Evolutionary conservation across 2,888 invertebrate genomes (phyloP).

Genomic region (Melieria picta): DNA sequence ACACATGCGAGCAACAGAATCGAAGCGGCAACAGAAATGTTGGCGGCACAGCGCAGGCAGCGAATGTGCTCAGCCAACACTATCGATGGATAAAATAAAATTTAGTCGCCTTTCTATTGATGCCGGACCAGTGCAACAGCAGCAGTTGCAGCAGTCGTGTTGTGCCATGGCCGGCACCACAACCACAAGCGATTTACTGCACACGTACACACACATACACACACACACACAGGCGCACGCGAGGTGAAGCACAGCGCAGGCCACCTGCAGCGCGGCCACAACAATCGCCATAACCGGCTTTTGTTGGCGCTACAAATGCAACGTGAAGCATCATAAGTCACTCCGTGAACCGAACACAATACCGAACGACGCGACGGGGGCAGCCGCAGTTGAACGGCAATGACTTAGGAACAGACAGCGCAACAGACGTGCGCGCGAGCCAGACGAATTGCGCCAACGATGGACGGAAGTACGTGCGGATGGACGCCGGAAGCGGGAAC

Average conservation of each 20-base stretch:
- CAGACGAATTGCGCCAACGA: not conserved
- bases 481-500: not conserved
- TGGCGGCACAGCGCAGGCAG: no score
- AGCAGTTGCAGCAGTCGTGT: no score
- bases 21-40: no score
- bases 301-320: not conserved
- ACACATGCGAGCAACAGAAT: no score
- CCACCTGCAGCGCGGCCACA: not conserved
- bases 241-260: not conserved
- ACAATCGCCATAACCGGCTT: not conserved
- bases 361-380: not conserved
- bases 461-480: not conserved
- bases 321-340: conserved; percentile 14
- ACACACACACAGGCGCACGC: not conserved
- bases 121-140: no score
- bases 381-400: no score
- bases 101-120: no score
- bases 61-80: no score
- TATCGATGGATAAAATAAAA: no score
- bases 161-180: no score
- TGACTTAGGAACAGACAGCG: no score
- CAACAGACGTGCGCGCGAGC: not conserved
- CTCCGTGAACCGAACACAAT: not conserved
- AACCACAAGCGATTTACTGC: no score
- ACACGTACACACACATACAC: not conserved